Conservation (phyloP, 2,888 invertebrate genomes). For the Pristionchus exspectatus region DNA sequence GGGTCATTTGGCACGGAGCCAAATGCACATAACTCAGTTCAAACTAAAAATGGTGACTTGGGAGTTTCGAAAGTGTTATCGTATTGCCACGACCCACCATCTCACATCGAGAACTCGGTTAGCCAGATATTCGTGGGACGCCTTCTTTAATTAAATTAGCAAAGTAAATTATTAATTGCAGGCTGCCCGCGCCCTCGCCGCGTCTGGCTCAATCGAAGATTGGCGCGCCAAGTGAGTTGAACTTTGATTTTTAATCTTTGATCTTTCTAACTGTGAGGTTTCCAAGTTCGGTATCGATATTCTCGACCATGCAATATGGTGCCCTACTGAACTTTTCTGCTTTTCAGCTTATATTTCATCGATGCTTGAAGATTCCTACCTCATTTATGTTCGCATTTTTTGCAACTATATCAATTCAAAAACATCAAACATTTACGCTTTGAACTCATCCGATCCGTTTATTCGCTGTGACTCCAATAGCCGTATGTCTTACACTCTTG, state of each 20-base stretch:
- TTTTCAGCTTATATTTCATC: background rate
- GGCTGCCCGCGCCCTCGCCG: slow-evolving; percentile 43
- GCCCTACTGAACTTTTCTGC: no score
- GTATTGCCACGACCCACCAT: no score
- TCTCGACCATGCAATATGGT: no score
- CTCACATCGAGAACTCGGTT: no score
- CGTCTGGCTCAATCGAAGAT: background rate
- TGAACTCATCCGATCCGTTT: background rate
- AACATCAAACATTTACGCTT: background rate
- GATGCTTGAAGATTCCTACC: background rate
- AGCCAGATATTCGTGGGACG: no score
- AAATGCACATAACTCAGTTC: no score
- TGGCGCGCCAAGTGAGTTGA: slow-evolving; percentile 26
- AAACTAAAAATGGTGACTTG: no score
- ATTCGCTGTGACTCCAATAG: background rate
- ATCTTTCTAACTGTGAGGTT: background rate
- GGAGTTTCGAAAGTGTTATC: no score
- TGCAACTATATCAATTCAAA: no score
- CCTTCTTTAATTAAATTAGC: background rate
- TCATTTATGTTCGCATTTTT: no score
- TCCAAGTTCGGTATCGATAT: no score
- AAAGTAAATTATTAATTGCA: background rate
- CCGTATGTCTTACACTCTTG: background rate
- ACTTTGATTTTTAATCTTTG: background rate
- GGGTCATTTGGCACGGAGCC: no score